These are phyloP conservation scores for Mus spretus DNA, from an alignment of 2,797 vertebrate genomes.

Conservation along the genomic window DNA sequence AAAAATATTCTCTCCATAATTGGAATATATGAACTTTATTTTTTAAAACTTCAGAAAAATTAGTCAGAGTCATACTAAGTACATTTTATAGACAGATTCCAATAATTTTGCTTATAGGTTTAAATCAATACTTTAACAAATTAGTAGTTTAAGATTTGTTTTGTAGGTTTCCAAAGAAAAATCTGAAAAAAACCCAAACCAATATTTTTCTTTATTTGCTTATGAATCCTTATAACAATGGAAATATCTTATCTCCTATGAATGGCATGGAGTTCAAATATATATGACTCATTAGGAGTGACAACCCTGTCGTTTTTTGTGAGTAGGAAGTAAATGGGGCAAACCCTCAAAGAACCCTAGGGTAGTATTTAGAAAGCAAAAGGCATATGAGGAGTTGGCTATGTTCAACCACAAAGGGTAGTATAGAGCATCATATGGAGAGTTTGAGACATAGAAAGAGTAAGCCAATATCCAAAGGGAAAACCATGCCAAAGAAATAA, in stretches of 20 bases:
- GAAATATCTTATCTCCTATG: conserved; percentile 14
- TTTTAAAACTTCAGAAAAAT: background rate
- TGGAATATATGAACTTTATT: background rate
- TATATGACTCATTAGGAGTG: background rate
- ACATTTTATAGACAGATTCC: background rate
- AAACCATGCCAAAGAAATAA: background rate
- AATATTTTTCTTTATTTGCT: background rate
- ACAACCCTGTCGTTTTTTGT: background rate
- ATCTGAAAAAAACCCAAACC: background rate
- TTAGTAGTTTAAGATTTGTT: background rate
- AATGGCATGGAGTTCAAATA: background rate
- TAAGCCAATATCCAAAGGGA: background rate
- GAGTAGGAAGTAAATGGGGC: background rate
- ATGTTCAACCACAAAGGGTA: background rate
- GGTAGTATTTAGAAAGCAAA: background rate
- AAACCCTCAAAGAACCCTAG: background rate
- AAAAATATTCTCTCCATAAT: background rate
- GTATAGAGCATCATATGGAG: background rate
- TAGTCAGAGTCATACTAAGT: background rate
- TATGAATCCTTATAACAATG: background rate
- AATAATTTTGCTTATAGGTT: background rate
- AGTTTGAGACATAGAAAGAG: background rate
- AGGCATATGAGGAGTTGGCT: background rate
- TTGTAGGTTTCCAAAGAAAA: background rate
- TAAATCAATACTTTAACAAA: background rate